Base-by-base conservation (phyloP, 2,113 vertebrate genomes). In the Gila orcuttii region DNA sequence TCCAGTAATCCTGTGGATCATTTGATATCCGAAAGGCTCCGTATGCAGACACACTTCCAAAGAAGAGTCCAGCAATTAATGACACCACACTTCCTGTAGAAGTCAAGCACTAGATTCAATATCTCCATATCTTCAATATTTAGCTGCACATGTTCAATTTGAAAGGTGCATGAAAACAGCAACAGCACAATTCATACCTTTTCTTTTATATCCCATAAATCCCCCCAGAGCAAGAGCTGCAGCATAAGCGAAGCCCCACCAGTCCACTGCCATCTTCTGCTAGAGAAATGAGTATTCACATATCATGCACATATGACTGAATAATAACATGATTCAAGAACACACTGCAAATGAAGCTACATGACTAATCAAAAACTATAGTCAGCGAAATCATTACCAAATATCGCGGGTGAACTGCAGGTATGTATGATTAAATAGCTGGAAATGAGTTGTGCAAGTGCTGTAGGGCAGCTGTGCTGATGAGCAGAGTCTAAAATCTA, bases 221-320 rank as follows among this genome's bases (percentile, higher is more conserved):
- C 98, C 97, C 90, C 98, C 97, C 64, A 96, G 81, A 28, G 91
- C 88, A 79, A 99, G 89, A 83, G 96, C 69, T 0, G 95, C 95
- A 86, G 97, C 97, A 84, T 98, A 99, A 23, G 94, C 89, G 87
- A 97, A 98, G 28, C 97, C 97, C 86, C 97, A 60, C 96, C 97
- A 97, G 93, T 99, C 98, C 79, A 98, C 83, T 17, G 86, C 83
- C 88, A 89, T 89, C 0, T 1, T 80, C 74, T 23, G 31, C 81
- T 80, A 7, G 19, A 83, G 28, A 74, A 13, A 39, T 66, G 39
- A 12, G 60, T 36, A 80, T 9, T 17, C 33, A 79, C 11, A 45
- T 0, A 6, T 17, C 39, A 42, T 42, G 36, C 39, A 42, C 7
- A 0, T 36, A 17, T 0, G n/a, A 11, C 8, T 12, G 17, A 57